Conservation (phyloP, 2,888 invertebrate genomes). For the Cecidostiba fungosa region DNA sequence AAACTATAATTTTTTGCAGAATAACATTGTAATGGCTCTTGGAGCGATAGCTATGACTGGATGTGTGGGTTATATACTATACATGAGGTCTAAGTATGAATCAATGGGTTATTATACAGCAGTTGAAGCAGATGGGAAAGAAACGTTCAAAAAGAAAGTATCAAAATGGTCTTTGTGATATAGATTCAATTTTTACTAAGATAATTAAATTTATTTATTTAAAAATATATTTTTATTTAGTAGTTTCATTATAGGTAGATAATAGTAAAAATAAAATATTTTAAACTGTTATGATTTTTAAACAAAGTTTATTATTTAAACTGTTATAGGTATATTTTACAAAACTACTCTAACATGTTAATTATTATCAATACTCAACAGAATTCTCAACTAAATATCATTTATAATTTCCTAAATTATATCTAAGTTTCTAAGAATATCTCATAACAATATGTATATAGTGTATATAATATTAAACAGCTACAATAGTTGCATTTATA, state of each 20-base stretch:
- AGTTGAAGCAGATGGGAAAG: slow-evolving; percentile 88
- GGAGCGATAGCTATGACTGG: slow-evolving; percentile 89
- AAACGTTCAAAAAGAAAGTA: slow-evolving; percentile 87
- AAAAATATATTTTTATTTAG: background rate
- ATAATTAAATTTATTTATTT: slow-evolving; percentile 53
- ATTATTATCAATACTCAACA: slow-evolving; percentile 28
- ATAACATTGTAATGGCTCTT: slow-evolving; percentile 91
- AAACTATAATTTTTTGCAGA: slow-evolving; percentile 84
- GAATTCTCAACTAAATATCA: slow-evolving; percentile 20
- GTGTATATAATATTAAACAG: background rate
- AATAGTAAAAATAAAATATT: slow-evolving; percentile 61
- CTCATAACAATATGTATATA: background rate
- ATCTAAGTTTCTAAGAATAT: slow-evolving; percentile 3
- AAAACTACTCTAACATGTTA: slow-evolving; percentile 35
- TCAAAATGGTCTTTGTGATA: slow-evolving; percentile 85
- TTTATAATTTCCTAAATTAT: slow-evolving; percentile 1
- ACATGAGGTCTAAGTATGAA: slow-evolving; percentile 92
- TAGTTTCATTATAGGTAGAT: slow-evolving; percentile 14
- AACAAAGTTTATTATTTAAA: slow-evolving; percentile 46
- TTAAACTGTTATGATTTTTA: slow-evolving; percentile 51
- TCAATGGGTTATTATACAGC: slow-evolving; percentile 90
- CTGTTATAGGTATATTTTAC: slow-evolving; percentile 31
- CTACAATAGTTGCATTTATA: slow-evolving; percentile 17
- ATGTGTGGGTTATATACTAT: slow-evolving; percentile 90
- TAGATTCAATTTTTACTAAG: slow-evolving; percentile 33